Evolutionary conservation across 2,113 vertebrate species (phyloP).

Genomic region (Bubo blakistoni): DNA sequence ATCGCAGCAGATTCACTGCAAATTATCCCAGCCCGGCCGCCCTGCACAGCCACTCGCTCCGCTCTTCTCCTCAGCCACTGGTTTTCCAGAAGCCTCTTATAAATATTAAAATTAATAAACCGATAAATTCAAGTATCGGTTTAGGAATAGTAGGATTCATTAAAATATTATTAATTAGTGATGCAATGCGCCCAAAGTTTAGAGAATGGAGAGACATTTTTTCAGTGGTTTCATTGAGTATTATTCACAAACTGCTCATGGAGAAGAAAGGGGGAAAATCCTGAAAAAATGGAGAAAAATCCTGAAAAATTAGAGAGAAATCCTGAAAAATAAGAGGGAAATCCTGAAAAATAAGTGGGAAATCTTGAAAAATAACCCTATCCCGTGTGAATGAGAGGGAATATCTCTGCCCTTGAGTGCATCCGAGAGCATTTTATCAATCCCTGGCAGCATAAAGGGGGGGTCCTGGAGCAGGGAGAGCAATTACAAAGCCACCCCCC

Average conservation of each 20-base stretch:
- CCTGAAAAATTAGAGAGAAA: background rate
- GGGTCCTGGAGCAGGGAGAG: background rate
- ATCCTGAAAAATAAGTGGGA: background rate
- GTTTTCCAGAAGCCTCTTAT: background rate
- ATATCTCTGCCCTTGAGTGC: background rate
- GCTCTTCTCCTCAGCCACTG: background rate
- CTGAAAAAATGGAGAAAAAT: background rate
- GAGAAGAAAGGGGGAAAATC: background rate
- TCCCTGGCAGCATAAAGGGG: background rate
- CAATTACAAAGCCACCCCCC: background rate
- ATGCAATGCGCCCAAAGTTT: fast-evolving
- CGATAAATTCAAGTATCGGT: fast-evolving
- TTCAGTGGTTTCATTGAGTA: fast-evolving
- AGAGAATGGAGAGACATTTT: fast-evolving
- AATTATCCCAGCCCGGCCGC: background rate
- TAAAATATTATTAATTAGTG: background rate
- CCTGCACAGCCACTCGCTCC: fast-evolving
- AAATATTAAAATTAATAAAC: fast-evolving
- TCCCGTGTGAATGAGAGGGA: background rate
- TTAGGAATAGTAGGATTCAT: background rate
- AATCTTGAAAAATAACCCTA: background rate
- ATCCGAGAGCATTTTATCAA: background rate
- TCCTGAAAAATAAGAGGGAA: background rate
- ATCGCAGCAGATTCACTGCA: background rate
- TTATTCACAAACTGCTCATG: fast-evolving